Evolutionary conservation across 2,797 vertebrate species (phyloP).

Genomic region (Podarcis lilfordi): DNA sequence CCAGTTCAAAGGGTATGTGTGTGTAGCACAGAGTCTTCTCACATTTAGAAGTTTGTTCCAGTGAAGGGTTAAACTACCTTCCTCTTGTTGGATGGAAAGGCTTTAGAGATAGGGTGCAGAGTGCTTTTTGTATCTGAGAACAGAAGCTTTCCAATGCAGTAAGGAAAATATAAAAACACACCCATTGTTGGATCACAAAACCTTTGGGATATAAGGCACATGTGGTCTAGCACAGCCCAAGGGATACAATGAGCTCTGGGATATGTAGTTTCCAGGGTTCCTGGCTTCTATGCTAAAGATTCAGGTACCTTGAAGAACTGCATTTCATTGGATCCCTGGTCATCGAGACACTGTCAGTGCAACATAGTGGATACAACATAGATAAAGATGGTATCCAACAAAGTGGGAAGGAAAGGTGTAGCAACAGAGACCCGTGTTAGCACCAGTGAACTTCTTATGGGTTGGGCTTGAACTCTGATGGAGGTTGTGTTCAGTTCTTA

Average conservation of each 20-base stretch:
- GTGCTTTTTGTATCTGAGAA: not conserved
- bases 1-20: not conserved
- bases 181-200: not conserved
- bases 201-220: not conserved
- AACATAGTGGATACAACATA: not conserved
- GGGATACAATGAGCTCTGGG: not conserved
- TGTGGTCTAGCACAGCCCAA: not conserved
- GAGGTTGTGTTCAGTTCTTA: not conserved
- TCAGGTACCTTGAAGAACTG: not conserved
- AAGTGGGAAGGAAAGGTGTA: not conserved
- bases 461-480: not conserved
- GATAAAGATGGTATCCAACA: not conserved
- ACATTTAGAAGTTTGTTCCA: not conserved
- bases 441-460: not conserved
- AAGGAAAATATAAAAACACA: not conserved
- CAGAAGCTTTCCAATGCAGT: not conserved
- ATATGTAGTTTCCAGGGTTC: not conserved
- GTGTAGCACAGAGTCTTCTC: not conserved
- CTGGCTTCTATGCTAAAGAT: not conserved
- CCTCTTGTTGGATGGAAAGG: not conserved
- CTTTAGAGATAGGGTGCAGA: not conserved
- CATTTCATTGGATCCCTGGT: not conserved
- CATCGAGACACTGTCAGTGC: not conserved
- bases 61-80: not conserved
- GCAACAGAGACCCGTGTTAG: not conserved